Evolutionary conservation across 2,888 invertebrate genomes (phyloP).

Genomic region (Acrocyrtus sp.): DNA sequence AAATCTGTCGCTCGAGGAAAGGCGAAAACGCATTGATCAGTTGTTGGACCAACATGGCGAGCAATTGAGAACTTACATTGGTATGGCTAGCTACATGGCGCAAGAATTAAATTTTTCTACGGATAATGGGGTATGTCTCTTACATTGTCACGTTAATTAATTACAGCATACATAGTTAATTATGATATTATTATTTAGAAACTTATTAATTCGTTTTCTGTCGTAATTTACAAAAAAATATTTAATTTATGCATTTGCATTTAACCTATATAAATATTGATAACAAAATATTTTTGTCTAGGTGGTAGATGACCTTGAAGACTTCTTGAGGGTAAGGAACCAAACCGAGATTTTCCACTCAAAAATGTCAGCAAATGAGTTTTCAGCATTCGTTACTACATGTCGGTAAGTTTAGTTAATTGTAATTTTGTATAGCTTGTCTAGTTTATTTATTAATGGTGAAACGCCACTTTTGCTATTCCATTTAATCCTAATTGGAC

Average conservation of each 20-base stretch:
- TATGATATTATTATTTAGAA: background rate
- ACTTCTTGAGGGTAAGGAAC: background rate
- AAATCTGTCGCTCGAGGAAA: background rate
- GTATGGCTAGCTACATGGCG: background rate
- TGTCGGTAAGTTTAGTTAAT: conserved; percentile 22
- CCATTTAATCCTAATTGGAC: too few relatives aligned
- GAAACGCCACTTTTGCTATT: background rate
- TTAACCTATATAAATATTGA: background rate
- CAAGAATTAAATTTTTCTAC: background rate
- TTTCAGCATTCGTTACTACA: conserved; percentile 28
- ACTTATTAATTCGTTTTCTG: background rate
- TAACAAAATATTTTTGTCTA: background rate
- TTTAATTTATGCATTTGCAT: background rate
- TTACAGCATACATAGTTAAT: too few relatives aligned
- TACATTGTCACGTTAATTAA: background rate
- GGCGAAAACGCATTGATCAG: conserved; percentile 2
- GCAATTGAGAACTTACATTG: conserved; percentile 6
- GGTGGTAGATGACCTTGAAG: background rate
- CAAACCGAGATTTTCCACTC: too few relatives aligned
- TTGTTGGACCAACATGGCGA: conserved; percentile 10
- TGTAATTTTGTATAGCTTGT: background rate
- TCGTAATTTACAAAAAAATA: background rate
- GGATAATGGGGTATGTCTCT: background rate
- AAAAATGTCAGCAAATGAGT: conserved; percentile 23
- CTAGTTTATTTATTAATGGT: background rate